Evolutionary conservation across 2,888 invertebrate genomes (phyloP).

Genomic region (Sarcophaga rosellei): DNA sequence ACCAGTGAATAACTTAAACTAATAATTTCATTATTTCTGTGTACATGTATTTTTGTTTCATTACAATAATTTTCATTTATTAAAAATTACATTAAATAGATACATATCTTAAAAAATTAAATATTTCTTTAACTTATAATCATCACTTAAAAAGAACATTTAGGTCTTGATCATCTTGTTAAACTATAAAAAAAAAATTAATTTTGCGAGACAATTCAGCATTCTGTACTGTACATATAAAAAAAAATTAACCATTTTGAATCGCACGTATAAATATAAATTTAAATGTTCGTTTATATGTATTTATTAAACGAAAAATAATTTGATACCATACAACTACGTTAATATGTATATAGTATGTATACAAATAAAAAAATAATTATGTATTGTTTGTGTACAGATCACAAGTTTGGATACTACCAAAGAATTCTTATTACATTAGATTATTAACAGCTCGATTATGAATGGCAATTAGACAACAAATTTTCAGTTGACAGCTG

Average conservation of each 20-base stretch:
- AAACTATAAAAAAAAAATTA: too few relatives aligned
- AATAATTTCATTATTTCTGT: not conserved
- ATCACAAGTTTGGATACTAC: conserved; percentile 38
- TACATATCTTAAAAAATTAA: conserved; percentile 37
- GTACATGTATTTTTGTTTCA: not conserved
- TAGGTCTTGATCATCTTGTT: not conserved
- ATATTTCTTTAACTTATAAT: conserved; percentile 39
- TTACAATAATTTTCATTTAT: conserved; percentile 35
- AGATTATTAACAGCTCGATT: too few relatives aligned
- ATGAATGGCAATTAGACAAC: too few relatives aligned
- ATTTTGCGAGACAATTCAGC: not conserved
- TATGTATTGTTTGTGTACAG: not conserved
- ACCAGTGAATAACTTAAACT: not conserved
- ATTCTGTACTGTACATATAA: conserved; percentile 5
- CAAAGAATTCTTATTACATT: not conserved
- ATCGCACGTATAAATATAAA: not conserved
- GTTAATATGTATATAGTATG: not conserved
- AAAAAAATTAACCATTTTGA: not conserved
- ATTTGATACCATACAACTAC: not conserved
- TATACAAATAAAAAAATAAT: not conserved
- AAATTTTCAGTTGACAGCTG: too few relatives aligned
- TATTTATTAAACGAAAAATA: conserved; percentile 27
- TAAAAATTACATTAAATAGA: conserved; percentile 55
- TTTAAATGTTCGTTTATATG: conserved; percentile 22
- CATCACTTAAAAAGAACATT: conserved; percentile 20